These are phyloP conservation scores for Pocillopora meandrina DNA, from an alignment of 92 coral and sea anemone species.

Conservation along the genomic window DNA sequence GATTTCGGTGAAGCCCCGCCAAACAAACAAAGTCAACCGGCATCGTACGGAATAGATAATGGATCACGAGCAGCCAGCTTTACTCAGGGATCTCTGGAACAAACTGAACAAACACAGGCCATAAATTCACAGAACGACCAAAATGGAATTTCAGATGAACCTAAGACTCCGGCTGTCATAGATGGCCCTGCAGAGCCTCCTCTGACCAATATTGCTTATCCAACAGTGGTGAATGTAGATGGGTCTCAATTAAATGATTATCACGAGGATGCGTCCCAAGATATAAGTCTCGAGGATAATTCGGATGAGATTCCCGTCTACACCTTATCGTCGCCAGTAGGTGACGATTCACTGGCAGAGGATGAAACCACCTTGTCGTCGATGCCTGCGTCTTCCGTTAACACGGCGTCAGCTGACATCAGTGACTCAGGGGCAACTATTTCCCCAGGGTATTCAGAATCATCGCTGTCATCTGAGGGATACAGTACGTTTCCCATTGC, in stretches of 20 bases:
- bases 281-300: constrained; percentile 2
- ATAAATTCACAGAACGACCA: constrained; percentile 1
- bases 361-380: constrained; percentile 7
- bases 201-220: not conserved
- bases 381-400: constrained; percentile 1
- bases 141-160: not conserved
- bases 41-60: not conserved
- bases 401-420: constrained; percentile 2
- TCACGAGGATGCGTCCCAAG: not conserved
- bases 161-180: constrained; percentile 1
- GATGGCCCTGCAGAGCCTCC: constrained; percentile 10
- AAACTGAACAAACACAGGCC: not conserved
- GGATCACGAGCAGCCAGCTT: not conserved
- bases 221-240: constrained; percentile 4
- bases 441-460: not conserved
- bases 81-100: not conserved
- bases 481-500: not conserved
- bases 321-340: constrained; percentile 19
- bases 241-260: not conserved
- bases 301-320: constrained; percentile 31
- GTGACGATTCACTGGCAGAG: constrained; percentile 4
- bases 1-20: not conserved
- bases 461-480: not conserved
- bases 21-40: not conserved
- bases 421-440: not conserved